phyloP scores from a whole-genome alignment of 2,797 vertebrate genomes.

The Valencia hispanica region DNA sequence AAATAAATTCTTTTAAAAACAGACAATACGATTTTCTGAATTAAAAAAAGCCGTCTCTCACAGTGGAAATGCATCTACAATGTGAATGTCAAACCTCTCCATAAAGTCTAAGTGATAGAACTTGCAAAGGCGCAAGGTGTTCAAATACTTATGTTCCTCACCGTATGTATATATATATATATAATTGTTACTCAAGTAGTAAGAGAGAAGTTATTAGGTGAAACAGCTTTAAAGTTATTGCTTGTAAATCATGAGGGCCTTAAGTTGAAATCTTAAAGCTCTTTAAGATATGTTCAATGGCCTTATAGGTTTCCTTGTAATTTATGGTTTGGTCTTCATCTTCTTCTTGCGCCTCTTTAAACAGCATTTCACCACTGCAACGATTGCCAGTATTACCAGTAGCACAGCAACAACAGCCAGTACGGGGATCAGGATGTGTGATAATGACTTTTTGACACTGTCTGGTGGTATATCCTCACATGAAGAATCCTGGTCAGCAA shows the following conservation, averaged over 20 bases:
- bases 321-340: constrained; percentile 52
- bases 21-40: no score
- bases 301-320: constrained; percentile 4
- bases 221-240: background rate
- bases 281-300: background rate
- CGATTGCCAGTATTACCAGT: constrained; percentile 79
- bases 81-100: no score
- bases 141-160: no score
- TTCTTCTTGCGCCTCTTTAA: constrained; percentile 67
- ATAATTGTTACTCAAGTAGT: no score
- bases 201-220: background rate
- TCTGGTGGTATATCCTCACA: background rate
- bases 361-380: constrained; percentile 82
- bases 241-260: background rate
- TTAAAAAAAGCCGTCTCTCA: no score
- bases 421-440: constrained; percentile 76
- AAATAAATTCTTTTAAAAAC: no score
- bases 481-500: background rate
- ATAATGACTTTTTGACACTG: background rate
- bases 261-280: background rate
- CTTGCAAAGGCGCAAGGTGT: no score
- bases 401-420: constrained; percentile 78
- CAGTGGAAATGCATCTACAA: no score
- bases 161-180: no score
- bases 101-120: no score